A percentile compares a stretch with the other conserved stretches of the same genome.
Evolutionary conservation across 2,888 invertebrate genomes (phyloP).

Genomic region (Oconnorella tubifera): DNA sequence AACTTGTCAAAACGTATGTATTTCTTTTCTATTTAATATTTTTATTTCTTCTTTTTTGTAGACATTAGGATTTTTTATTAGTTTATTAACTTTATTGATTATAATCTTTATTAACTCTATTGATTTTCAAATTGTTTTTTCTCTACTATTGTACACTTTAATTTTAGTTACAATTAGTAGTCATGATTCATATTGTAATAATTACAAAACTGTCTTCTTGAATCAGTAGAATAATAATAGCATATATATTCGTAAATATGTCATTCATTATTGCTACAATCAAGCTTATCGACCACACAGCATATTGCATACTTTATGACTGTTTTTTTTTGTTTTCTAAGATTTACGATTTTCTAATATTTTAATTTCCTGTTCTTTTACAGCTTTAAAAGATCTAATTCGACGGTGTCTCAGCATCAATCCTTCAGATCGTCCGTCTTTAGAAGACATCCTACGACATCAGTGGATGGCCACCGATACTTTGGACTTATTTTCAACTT

Average conservation of each 20-base stretch:
- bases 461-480: slow-evolving; percentile 53
- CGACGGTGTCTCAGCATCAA: slow-evolving; percentile 59
- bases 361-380: slow-evolving; percentile 38
- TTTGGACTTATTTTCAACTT: background rate
- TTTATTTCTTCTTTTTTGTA: background rate
- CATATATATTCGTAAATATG: no score
- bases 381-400: slow-evolving; percentile 62
- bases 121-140: no score
- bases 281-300: no score
- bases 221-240: no score
- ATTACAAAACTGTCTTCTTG: no score
- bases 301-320: no score
- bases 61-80: background rate
- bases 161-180: no score
- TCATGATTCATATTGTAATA: no score
- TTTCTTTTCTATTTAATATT: background rate
- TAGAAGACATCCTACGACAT: slow-evolving; percentile 61
- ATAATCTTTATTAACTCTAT: background rate
- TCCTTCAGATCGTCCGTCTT: slow-evolving; percentile 58
- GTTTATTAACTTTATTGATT: background rate
- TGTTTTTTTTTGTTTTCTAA: no score
- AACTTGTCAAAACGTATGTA: slow-evolving; percentile 10
- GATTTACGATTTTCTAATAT: no score
- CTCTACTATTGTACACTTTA: no score
- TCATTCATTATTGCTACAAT: no score